phyloP scores from a whole-genome alignment of 2,797 vertebrate species.

The Melanogrammus aeglefinus region DNA sequence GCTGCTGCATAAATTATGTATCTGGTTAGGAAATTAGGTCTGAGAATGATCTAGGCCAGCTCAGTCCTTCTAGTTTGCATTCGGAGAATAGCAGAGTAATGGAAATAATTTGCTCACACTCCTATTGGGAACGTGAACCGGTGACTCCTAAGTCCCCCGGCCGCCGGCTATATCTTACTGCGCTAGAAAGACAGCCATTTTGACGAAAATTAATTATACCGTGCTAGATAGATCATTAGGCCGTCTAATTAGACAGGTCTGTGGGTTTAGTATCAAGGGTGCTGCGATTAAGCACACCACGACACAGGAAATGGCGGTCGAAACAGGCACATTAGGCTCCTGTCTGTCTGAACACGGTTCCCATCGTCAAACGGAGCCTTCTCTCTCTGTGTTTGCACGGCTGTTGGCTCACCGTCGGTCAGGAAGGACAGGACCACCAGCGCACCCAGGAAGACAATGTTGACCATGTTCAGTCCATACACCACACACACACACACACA shows the following conservation, averaged over 20 bases:
- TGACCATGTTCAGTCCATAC: slow-evolving; percentile 43
- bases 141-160: slow-evolving; percentile 42
- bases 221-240: slow-evolving; percentile 42
- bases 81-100: slow-evolving; percentile 48
- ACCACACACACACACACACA: neutral
- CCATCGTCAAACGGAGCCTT: neutral
- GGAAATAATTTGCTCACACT: slow-evolving; percentile 38
- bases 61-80: slow-evolving; percentile 43
- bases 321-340: slow-evolving; percentile 28
- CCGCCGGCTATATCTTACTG: slow-evolving; percentile 32
- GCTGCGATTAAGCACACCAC: slow-evolving; percentile 24
- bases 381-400: neutral
- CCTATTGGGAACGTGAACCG: slow-evolving; percentile 44
- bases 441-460: slow-evolving; percentile 24
- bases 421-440: neutral
- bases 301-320: neutral
- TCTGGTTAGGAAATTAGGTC: slow-evolving; percentile 47
- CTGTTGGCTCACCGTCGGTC: neutral
- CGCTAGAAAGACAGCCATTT: slow-evolving; percentile 42
- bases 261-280: slow-evolving; percentile 35
- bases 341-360: slow-evolving; percentile 12
- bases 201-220: slow-evolving; percentile 43
- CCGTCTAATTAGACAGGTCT: slow-evolving; percentile 41
- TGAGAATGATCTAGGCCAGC: slow-evolving; percentile 51
- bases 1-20: slow-evolving; percentile 53